Evolutionary conservation across 2,888 invertebrate species (phyloP), one percentile per base, ranked within the genome.

Genomic region (Dicycla oo): DNA sequence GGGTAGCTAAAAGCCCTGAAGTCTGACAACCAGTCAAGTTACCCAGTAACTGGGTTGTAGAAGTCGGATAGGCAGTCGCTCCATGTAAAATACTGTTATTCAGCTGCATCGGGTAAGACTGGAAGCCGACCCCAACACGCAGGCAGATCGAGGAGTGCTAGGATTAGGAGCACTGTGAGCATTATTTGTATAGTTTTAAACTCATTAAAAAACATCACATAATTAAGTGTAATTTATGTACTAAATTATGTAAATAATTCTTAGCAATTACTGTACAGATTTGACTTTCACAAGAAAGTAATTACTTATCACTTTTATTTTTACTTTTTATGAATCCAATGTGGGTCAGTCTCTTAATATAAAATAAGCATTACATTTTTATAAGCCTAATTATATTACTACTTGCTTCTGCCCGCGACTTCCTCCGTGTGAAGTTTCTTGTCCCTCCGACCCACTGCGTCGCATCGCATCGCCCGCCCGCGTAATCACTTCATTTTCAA

Each of bases 241-340:
- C 20, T 30, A 60, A 75, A 20, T 45, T 58, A 74, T 75, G 51
- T 3, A 20, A 66, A 75, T 75, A 8, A 20, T n/a, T 61, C 60
- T 53, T 23, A 38, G 23, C 4, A 26, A 40, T 66, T 40, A 34
- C 40, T 54, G 8, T 38, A 13, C 20, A n/a, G n/a, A n/a, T n/a
- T 3, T 30, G 20, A 49, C 70, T 77, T 75, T 75, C 75, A 13
- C 58, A 69, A 34, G 75, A 75, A 75, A 75, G 75, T 68, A 30
- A 26, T 51, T 23, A n/a, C n/a, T n/a, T n/a, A n/a, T 10, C 0
- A 10, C 0, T 40, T 23, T 43, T 72, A n/a, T 60, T 73, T 43
- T 45, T 15, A 6, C 2, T 51, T 54, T 49, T 58, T 40, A 34
- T 34, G 7, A n/a, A 18, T 13, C n/a, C n/a, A 57, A 62, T 58